Conservation (phyloP, 2,113 vertebrate genomes). For the Ceuthmochares aereus region DNA sequence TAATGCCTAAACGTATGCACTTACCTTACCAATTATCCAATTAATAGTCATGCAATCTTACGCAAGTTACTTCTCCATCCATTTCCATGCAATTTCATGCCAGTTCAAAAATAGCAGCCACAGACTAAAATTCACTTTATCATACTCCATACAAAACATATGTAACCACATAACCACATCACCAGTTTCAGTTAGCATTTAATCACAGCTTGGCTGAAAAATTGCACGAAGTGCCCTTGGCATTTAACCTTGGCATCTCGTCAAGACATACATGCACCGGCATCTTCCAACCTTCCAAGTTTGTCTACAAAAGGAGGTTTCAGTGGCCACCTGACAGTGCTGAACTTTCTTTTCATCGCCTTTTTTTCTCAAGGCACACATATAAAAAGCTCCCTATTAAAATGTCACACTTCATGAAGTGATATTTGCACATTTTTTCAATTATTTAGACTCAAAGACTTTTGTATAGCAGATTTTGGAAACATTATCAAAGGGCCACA, state of each 20-base stretch:
- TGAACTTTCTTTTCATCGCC: conserved; percentile 70
- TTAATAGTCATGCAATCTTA: conserved; percentile 5
- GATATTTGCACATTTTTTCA: conserved; percentile 75
- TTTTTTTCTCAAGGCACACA: conserved; percentile 35
- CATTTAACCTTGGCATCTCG: conserved; percentile 50
- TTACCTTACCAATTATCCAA: neutral
- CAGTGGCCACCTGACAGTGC: conserved; percentile 40
- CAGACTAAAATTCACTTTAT: neutral
- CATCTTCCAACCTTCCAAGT: conserved; percentile 44
- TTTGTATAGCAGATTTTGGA: conserved; percentile 45
- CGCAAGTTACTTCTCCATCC: neutral
- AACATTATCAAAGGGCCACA: conserved; percentile 72
- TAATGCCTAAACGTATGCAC: neutral
- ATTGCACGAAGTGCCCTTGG: conserved; percentile 11
- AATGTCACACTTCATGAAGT: conserved; percentile 69
- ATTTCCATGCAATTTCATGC: conserved; percentile 28
- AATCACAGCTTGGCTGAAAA: conserved; percentile 22
- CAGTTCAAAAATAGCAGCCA: conserved; percentile 3
- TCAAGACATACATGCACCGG: neutral
- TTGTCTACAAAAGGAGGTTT: conserved; percentile 18
- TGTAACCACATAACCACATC: neutral
- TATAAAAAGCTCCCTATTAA: conserved; percentile 69
- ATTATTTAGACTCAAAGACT: conserved; percentile 76
- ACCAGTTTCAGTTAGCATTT: neutral
- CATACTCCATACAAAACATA: neutral